Percentiles rank a stretch among this genome's conserved stretches.
These are phyloP conservation scores for Trogon surrucura DNA, from an alignment of 2,113 vertebrate species.

Conservation along the genomic window DNA sequence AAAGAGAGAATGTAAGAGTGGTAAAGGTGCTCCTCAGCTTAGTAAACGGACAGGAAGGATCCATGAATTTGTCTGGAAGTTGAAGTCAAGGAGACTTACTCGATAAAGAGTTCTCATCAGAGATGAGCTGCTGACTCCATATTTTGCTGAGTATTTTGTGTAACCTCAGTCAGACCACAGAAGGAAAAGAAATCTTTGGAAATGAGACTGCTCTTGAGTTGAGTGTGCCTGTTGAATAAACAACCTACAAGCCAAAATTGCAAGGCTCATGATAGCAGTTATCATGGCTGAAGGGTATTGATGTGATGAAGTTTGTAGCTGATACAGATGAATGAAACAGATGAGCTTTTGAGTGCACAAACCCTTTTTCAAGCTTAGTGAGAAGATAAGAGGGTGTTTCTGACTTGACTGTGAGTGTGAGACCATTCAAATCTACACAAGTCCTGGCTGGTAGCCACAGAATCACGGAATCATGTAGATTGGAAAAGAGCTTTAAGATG, in stretches of 20 bases:
- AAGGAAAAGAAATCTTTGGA: background rate
- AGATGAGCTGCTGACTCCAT: background rate
- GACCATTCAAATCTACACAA: background rate
- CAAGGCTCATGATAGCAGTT: background rate
- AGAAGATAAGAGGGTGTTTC: background rate
- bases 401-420: background rate
- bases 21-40: background rate
- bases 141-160: background rate
- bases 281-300: background rate
- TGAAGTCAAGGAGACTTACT: background rate
- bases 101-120: background rate
- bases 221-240: background rate
- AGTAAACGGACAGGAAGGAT: background rate
- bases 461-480: no score
- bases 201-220: background rate
- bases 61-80: background rate
- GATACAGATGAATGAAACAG: background rate
- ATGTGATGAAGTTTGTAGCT: background rate
- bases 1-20: background rate
- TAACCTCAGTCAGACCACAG: background rate
- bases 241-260: background rate
- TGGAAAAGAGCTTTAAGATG: background rate
- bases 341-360: background rate
- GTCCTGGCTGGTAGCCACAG: background rate
- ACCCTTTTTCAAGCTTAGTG: background rate